Conservation (phyloP, 2,113 vertebrate genomes). For the Promerops cafer region DNA sequence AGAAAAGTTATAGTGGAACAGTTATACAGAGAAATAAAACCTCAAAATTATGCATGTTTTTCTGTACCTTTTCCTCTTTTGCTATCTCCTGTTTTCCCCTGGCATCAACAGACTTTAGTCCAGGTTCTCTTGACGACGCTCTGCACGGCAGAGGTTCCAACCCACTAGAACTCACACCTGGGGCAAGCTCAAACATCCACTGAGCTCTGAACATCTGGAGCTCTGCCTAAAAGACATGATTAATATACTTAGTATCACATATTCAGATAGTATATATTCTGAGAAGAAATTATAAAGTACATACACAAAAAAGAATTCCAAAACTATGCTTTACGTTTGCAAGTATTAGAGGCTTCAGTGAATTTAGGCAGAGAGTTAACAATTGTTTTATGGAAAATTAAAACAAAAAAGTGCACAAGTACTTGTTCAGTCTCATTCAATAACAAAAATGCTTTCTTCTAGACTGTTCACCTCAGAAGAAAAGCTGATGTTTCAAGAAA, state of each 20-base stretch:
- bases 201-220: constrained; percentile 92
- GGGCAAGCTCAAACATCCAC: constrained; percentile 97
- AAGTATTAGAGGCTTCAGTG: background rate
- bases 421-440: background rate
- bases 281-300: background rate
- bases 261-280: background rate
- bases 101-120: constrained; percentile 72
- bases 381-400: background rate
- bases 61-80: constrained; percentile 86
- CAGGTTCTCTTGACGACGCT: constrained; percentile 61
- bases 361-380: background rate
- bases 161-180: constrained; percentile 72
- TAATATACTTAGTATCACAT: background rate
- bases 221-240: constrained; percentile 74
- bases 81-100: constrained; percentile 84
- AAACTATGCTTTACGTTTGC: background rate
- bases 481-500: background rate
- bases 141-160: constrained; percentile 60
- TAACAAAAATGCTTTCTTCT: background rate
- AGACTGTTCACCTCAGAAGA: background rate
- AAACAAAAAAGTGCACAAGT: background rate
- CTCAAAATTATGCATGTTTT: background rate
- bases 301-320: background rate
- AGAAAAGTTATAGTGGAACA: background rate
- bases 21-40: background rate